Evolutionary conservation across 2,888 invertebrate species (phyloP).

Genomic region (Tenthredo notha): DNA sequence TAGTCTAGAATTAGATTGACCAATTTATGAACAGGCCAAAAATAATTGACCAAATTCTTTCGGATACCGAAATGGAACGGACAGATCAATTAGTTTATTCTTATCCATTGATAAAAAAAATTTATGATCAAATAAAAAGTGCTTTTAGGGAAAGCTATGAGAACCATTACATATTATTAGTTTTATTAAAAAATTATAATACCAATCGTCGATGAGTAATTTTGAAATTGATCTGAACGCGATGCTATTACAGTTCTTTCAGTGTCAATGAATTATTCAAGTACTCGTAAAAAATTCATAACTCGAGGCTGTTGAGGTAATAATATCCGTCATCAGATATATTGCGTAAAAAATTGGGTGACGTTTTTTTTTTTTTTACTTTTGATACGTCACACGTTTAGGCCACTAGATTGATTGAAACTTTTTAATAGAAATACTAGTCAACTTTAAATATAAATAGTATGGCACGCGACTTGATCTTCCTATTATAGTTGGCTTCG

Average conservation of each 20-base stretch:
- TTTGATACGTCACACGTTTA: not conserved
- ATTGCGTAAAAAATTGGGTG: conserved; percentile 11
- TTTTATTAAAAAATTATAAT: not conserved
- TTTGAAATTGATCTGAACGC: too few species aligned
- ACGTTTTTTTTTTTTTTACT: not conserved
- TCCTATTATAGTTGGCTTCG: conserved; percentile 40
- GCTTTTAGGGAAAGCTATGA: not conserved
- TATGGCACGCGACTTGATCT: conserved; percentile 26
- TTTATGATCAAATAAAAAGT: not conserved
- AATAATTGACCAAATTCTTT: not conserved
- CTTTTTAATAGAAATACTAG: conserved; percentile 43
- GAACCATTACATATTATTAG: not conserved
- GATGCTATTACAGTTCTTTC: not conserved
- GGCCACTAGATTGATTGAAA: not conserved
- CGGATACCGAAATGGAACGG: not conserved
- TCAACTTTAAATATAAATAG: conserved; percentile 43
- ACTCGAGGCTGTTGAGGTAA: not conserved
- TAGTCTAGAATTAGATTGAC: not conserved
- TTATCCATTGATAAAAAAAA: not conserved
- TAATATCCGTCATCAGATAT: not conserved
- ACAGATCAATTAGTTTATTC: not conserved
- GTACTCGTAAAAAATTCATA: not conserved
- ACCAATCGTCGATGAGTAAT: not conserved
- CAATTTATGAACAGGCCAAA: not conserved
- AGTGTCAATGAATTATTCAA: not conserved